Conservation (phyloP, 1,140 invertebrate species). For the Megathymus violae region DNA sequence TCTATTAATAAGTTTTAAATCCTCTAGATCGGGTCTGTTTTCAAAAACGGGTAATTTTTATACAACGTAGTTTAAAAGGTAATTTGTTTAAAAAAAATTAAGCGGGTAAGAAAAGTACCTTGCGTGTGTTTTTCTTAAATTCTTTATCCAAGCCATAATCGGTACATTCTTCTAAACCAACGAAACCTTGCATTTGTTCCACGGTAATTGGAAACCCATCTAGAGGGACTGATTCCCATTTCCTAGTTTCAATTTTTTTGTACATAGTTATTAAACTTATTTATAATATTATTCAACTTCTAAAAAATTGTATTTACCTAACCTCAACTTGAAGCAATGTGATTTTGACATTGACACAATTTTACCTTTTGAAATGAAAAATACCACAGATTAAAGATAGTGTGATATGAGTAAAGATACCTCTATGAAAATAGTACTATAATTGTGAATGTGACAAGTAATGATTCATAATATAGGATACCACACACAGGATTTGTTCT, state of each 20-base stretch:
- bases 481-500: too few species aligned
- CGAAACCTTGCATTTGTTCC: slow-evolving; percentile 83
- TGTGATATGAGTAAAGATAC: too few species aligned
- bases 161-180: slow-evolving; percentile 86
- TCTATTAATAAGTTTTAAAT: too few species aligned
- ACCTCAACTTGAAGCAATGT: slow-evolving; percentile 28
- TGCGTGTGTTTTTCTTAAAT: slow-evolving; percentile 55
- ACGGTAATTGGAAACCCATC: slow-evolving; percentile 81
- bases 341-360: slow-evolving; percentile 40
- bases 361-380: too few species aligned
- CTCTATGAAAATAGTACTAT: too few species aligned
- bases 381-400: too few species aligned
- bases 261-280: slow-evolving; percentile 51
- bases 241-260: slow-evolving; percentile 69
- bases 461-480: too few species aligned
- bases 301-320: background rate
- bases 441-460: too few species aligned
- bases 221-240: slow-evolving; percentile 85
- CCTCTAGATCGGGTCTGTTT: too few species aligned
- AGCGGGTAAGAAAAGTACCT: slow-evolving; percentile 44
- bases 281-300: background rate
- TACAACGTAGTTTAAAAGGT: too few species aligned
- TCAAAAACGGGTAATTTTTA: too few species aligned
- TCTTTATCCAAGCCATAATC: slow-evolving; percentile 83
- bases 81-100: background rate